Conservation (phyloP, 1,140 invertebrate species). For the Coptotermes formosanus region DNA sequence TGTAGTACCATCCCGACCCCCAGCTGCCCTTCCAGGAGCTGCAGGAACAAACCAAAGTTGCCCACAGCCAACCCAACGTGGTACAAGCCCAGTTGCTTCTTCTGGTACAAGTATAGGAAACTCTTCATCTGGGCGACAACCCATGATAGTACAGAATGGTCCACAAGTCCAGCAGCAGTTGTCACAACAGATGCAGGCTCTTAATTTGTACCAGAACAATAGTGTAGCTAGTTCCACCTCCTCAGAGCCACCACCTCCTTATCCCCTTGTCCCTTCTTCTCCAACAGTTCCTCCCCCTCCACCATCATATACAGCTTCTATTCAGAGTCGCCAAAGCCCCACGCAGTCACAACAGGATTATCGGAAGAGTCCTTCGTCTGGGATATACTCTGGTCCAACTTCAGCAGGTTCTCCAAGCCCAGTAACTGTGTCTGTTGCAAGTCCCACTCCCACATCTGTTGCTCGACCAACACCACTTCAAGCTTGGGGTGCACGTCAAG, state of each 20-base stretch:
- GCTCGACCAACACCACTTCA: constrained; percentile 71
- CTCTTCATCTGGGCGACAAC: constrained; percentile 54
- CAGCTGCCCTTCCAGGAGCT: constrained; percentile 50
- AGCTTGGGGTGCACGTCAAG: constrained; percentile 75
- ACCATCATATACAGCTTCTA: constrained; percentile 80
- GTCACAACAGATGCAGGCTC: constrained; percentile 80
- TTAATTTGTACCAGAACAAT: constrained; percentile 71
- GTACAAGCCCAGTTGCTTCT: constrained; percentile 73
- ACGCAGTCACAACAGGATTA: constrained; percentile 64
- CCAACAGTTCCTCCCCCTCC: constrained; percentile 65
- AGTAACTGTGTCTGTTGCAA: constrained; percentile 65
- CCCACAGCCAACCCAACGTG: constrained; percentile 55
- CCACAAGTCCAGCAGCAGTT: constrained; percentile 82
- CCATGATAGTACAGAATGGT: constrained; percentile 78
- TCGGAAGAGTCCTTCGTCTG: constrained; percentile 56
- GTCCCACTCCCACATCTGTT: constrained; percentile 55
- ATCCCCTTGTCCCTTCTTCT: constrained; percentile 60
- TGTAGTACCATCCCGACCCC: constrained; percentile 59
- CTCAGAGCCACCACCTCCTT: constrained; percentile 74
- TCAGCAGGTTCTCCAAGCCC: constrained; percentile 80
- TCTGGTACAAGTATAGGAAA: constrained; percentile 43
- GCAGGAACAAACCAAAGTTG: constrained; percentile 45
- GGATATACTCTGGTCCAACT: constrained; percentile 76
- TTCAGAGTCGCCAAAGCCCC: constrained; percentile 82
- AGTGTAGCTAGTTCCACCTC: constrained; percentile 47